A percentile compares a stretch with the other conserved stretches of the same genome.
phyloP scores from a whole-genome alignment of 2,797 vertebrate species.

The Acestrorhynchus altus region DNA sequence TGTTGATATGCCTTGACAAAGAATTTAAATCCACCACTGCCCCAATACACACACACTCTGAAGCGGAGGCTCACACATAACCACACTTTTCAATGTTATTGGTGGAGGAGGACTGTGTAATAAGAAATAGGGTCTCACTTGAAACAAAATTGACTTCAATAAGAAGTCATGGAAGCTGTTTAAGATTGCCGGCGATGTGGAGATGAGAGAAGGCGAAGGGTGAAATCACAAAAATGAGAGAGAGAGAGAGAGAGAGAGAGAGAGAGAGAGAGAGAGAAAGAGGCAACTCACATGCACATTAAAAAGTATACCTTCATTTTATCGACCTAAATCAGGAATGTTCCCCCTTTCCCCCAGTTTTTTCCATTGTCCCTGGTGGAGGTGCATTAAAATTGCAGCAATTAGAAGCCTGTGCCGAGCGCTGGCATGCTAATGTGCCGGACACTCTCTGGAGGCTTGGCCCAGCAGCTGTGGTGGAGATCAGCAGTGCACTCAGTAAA shows the following conservation, averaged over 20 bases:
- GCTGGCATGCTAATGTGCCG: conserved; percentile 69
- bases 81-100: conserved; percentile 37
- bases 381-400: conserved; percentile 70
- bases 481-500: conserved; percentile 54
- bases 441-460: conserved; percentile 56
- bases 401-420: conserved; percentile 66
- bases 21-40: conserved; percentile 37
- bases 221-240: conserved; percentile 51
- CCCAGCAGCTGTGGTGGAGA: conserved; percentile 64
- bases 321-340: conserved; percentile 52
- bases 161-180: conserved; percentile 39
- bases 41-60: conserved; percentile 10
- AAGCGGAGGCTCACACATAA: conserved; percentile 4
- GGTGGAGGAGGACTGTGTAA: conserved; percentile 45
- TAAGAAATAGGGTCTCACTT: conserved; percentile 52
- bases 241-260: conserved; percentile 62
- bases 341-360: conserved; percentile 59
- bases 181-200: conserved; percentile 22
- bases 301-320: conserved; percentile 58
- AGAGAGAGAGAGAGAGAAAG: conserved; percentile 62
- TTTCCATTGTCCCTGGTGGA: conserved; percentile 53
- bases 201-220: conserved; percentile 23
- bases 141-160: conserved; percentile 56
- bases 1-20: conserved; percentile 36
- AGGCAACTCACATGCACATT: conserved; percentile 53